A percentile compares a stretch with the other conserved stretches of the same genome.
Evolutionary conservation across 2,888 invertebrate genomes (phyloP).

Genomic region (Polymixis flavicincta): DNA sequence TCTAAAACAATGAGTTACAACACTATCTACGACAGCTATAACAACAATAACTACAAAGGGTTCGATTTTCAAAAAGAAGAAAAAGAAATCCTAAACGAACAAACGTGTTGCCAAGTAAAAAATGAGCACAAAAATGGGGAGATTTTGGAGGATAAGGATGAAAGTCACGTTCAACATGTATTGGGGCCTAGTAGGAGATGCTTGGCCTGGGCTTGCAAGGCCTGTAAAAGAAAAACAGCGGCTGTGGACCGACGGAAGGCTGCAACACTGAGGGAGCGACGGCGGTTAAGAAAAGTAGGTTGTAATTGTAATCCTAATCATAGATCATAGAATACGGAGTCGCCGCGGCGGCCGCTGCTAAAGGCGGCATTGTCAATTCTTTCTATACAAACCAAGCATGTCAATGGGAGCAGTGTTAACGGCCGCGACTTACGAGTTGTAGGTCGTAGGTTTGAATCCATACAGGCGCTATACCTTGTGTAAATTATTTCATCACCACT

Average conservation of each 20-base stretch:
- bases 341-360: too few relatives aligned
- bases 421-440: too few relatives aligned
- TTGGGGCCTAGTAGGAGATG: conserved; percentile 93
- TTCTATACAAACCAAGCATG: too few relatives aligned
- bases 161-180: conserved; percentile 87
- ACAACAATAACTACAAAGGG: conserved; percentile 76
- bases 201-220: conserved; percentile 99
- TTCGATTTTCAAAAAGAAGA: conserved; percentile 75
- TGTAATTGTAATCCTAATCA: too few relatives aligned
- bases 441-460: too few relatives aligned
- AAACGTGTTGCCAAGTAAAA: conserved; percentile 83
- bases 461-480: too few relatives aligned
- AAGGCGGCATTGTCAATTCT: too few relatives aligned
- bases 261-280: conserved; percentile 98
- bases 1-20: conserved; percentile 78
- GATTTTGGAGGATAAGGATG: conserved; percentile 73
- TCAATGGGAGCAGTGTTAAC: too few relatives aligned
- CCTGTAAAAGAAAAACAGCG: conserved; percentile 98
- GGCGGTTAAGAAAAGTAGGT: conserved; percentile 97
- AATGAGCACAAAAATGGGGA: conserved; percentile 76
- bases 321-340: neutral
- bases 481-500: neutral
- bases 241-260: conserved; percentile 99
- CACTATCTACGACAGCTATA: conserved; percentile 77
- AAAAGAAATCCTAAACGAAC: conserved; percentile 71